A percentile compares a stretch with the other conserved stretches of the same genome.
phyloP scores from a whole-genome alignment of 2,888 invertebrate species.

The Lasioglossum vierecki region DNA sequence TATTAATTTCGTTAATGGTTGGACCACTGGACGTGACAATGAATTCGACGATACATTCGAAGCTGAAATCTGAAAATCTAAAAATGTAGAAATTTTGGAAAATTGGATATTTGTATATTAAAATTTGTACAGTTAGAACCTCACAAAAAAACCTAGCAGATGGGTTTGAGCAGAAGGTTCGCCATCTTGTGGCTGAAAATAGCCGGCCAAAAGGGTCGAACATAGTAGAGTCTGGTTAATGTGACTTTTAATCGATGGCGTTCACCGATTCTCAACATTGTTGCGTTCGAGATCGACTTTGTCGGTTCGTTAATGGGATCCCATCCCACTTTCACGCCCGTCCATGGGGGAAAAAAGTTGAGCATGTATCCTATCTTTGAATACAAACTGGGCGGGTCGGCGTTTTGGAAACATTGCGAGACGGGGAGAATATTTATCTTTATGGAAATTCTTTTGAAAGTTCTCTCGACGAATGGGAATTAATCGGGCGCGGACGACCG shows the following conservation, averaged over 20 bases:
- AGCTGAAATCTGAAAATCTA: too few relatives aligned
- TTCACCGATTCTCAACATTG: constrained; percentile 31
- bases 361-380: not conserved
- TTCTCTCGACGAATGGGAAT: constrained; percentile 27
- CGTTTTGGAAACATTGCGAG: constrained; percentile 30
- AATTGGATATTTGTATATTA: not conserved
- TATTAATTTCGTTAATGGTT: too few relatives aligned
- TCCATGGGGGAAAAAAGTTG: constrained; percentile 22
- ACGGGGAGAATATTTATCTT: constrained; percentile 50
- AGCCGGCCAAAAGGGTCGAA: not conserved
- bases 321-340: constrained; percentile 33
- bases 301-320: constrained; percentile 43
- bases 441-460: constrained; percentile 44
- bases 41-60: too few relatives aligned
- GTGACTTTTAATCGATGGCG: constrained; percentile 29
- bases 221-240: not conserved
- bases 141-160: not conserved
- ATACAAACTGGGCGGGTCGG: constrained; percentile 29
- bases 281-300: constrained; percentile 36
- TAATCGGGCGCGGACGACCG: constrained; percentile 15
- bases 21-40: too few relatives aligned
- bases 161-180: not conserved
- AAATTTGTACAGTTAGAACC: not conserved
- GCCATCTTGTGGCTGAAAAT: not conserved
- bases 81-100: too few relatives aligned